phyloP scores from a whole-genome alignment of 1,140 invertebrate genomes.

The Zaprionus nigranus region DNA sequence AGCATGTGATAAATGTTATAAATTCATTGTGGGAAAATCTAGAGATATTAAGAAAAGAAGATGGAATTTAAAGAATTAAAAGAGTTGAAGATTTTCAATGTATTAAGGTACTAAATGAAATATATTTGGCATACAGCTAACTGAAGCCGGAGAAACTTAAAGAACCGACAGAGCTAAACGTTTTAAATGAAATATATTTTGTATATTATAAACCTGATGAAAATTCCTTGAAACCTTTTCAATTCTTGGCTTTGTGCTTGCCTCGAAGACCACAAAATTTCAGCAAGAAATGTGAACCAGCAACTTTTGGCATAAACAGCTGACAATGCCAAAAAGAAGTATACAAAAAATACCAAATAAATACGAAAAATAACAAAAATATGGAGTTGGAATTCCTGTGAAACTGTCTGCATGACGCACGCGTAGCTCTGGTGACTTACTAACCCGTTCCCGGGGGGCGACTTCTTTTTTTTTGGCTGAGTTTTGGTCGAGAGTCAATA shows the following conservation, averaged over 20 bases:
- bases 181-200: not conserved
- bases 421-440: constrained; percentile 53
- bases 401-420: constrained; percentile 57
- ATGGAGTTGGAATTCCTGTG: constrained; percentile 32
- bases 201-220: too few species aligned
- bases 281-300: not conserved
- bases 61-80: too few species aligned
- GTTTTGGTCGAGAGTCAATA: constrained; percentile 63
- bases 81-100: too few species aligned
- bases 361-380: not conserved
- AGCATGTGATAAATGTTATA: not conserved
- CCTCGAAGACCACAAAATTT: not conserved
- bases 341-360: not conserved
- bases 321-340: constrained; percentile 21
- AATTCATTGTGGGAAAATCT: not conserved
- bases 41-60: too few species aligned
- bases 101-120: too few species aligned
- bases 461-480: constrained; percentile 5
- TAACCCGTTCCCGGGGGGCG: constrained; percentile 57
- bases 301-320: constrained; percentile 25
- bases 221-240: too few species aligned
- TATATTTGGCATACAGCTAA: too few species aligned
- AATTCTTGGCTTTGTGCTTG: not conserved
- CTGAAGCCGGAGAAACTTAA: too few species aligned
- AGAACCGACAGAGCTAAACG: not conserved